Base-by-base conservation (phyloP, 2,113 vertebrate genomes). In the Rousettus leschenaultii region DNA sequence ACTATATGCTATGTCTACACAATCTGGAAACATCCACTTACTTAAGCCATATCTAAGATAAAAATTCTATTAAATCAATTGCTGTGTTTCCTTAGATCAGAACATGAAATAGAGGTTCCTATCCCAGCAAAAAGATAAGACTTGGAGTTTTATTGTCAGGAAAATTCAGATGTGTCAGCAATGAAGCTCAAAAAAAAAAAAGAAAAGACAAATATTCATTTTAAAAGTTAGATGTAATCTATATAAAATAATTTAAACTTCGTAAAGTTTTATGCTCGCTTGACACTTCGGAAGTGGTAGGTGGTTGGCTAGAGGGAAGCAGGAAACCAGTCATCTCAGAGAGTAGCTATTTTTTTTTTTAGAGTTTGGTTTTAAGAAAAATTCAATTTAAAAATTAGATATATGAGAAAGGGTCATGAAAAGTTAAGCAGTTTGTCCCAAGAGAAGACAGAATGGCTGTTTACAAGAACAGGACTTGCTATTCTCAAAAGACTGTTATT, bases 351-450 rank as follows among this genome's bases (percentile, higher is more conserved):
- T 70, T 74, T 87, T n/a, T 40, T 40, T 40, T 68, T 51, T 30
- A 28, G 33, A n/a, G 45, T 89, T 77, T 21, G 43, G 30, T 84
- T 74, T 78, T 79, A 80, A 63, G 57, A 35, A 70, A 91, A 89
- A 22, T 4, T 68, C 33, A 88, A 89, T 86, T 86, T 84, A 71
- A 87, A 96, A 92, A 87, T 92, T 77, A 75, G 38, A 82, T 88
- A 90, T 87, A 77, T 74, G 79, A 94, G 75, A 55, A 66, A 83
- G 51, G 57, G 5, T 91, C 73, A 57, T 48, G 13, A 75, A 82
- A 92, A 96, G 45, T 73, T 66, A 48, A 86, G 21, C 35, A 43
- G 33, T 61, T 83, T 96, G 61, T 95, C 48, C 45, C 51, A 65
- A 5, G n/a, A 91, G 35, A 73, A 97, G 78, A 91, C 18, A 94